These are phyloP conservation scores for Phalacrocorax aristotelis DNA, from an alignment of 2,113 vertebrate species.

Conservation along the genomic window DNA sequence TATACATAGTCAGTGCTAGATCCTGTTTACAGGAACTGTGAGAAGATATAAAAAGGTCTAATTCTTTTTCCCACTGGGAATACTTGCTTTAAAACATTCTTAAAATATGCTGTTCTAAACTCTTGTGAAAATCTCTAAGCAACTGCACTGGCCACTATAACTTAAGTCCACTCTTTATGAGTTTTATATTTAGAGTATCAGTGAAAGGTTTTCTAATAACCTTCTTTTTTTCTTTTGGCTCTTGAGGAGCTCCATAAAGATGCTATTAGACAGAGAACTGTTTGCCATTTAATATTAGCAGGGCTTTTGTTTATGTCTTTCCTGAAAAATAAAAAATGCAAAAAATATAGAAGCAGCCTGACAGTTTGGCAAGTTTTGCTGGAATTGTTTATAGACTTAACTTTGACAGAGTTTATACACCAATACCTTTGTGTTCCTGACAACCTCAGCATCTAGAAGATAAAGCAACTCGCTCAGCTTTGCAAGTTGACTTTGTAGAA, in stretches of 20 bases:
- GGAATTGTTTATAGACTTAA: background rate
- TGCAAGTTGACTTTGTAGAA: background rate
- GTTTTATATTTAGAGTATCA: background rate
- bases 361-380: background rate
- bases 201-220: background rate
- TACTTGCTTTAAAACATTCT: background rate
- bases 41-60: background rate
- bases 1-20: background rate
- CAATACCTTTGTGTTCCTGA: background rate
- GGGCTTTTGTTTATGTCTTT: background rate
- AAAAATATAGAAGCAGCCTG: background rate
- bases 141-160: background rate
- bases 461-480: background rate
- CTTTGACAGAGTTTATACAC: background rate
- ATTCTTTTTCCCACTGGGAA: background rate
- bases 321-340: background rate
- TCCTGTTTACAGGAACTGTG: background rate
- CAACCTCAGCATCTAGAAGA: background rate
- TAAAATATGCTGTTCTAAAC: background rate
- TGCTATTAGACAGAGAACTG: background rate
- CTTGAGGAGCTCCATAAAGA: background rate
- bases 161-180: background rate
- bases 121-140: background rate
- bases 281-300: background rate
- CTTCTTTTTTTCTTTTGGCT: background rate